Evolutionary conservation across 2,797 vertebrate species (phyloP).

Genomic region (Coranthus polyacanthus): DNA sequence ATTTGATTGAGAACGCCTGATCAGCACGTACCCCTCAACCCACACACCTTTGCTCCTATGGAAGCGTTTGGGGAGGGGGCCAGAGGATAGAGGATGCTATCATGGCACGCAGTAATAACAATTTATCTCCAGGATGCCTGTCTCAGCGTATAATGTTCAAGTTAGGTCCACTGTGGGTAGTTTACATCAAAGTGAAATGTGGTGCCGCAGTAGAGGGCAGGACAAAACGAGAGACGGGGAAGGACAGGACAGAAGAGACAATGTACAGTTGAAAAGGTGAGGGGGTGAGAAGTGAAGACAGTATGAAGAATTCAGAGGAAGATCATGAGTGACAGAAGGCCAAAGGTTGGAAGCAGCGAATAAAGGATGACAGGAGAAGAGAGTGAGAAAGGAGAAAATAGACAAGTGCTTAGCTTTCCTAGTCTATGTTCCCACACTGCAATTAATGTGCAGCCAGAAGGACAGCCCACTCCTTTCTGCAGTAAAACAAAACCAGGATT

Average conservation of each 20-base stretch:
- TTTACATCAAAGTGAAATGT: slow-evolving; percentile 75
- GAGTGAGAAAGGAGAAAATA: slow-evolving; percentile 35
- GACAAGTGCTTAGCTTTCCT: slow-evolving; percentile 63
- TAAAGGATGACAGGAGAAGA: slow-evolving; percentile 28
- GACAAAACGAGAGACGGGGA: slow-evolving; percentile 29
- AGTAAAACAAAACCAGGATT: slow-evolving; percentile 79
- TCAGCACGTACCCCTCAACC: slow-evolving; percentile 65
- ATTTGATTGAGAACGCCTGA: slow-evolving; percentile 81
- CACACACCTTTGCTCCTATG: slow-evolving; percentile 66
- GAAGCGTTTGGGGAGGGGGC: slow-evolving; percentile 9
- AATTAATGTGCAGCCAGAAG: slow-evolving; percentile 81
- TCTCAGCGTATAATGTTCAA: slow-evolving; percentile 73
- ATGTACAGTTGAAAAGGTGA: slow-evolving; percentile 27
- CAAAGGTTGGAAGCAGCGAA: slow-evolving; percentile 15
- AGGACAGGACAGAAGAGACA: not conserved
- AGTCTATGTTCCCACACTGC: slow-evolving; percentile 70
- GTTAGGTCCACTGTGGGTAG: slow-evolving; percentile 72
- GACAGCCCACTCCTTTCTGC: slow-evolving; percentile 68
- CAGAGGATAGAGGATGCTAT: slow-evolving; percentile 57
- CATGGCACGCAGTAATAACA: slow-evolving; percentile 66
- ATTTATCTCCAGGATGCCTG: slow-evolving; percentile 75
- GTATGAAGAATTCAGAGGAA: slow-evolving; percentile 23
- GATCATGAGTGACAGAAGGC: slow-evolving; percentile 20
- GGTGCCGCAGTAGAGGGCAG: slow-evolving; percentile 35
- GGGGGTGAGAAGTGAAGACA: not conserved